Base-by-base conservation (phyloP, 2,113 vertebrate species). In the Scartelaos histophorus region DNA sequence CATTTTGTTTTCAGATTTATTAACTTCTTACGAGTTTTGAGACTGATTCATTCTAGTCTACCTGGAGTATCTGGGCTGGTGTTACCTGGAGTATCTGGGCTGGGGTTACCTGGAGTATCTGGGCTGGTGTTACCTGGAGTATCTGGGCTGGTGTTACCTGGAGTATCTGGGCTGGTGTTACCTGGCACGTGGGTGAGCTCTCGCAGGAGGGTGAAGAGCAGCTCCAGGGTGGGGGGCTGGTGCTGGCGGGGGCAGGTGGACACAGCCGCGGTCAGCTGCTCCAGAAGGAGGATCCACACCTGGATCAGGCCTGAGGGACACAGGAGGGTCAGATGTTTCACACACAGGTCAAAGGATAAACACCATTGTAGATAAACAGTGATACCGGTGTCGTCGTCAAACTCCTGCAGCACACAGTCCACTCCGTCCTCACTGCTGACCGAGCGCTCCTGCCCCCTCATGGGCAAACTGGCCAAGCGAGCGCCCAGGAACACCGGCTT, bases 221-320 rank as follows among this genome's bases (percentile, higher is more conserved):
- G 92, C 74, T 98, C 95, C 82, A 99, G 87, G 47, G 98, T 98
- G 0, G 97, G 97, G 0, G 98, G 95, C 46, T 99, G 98, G 79
- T 99, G 97, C 73, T 98, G 96, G 1, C 98, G 95, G 3, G 98
- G 98, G 78, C 98, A 99, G 85, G 97, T 96, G 0, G 97, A 99
- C 80, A 99, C 95, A 0, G 98, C 95, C 0, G 96, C 95, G 0
- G 97, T 97, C 61, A 99, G 93, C 93, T 99, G 96, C 91, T 99
- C 97, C 83, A 99, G 75, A 0, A 99, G 87, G 83, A 96, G 87
- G 83, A 97, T 96, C 97, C 97, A 99, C 76, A 99, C 97, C 81
- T 95, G 96, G 87, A 99, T 98, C 82, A 99, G 92, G 75, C 98
- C 98, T 99, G 89, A n/a, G 82, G 64, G 16, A 46, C 51, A 11